Conservation (phyloP, 2,888 invertebrate species). For the Dasysyrphus tricinctus region DNA sequence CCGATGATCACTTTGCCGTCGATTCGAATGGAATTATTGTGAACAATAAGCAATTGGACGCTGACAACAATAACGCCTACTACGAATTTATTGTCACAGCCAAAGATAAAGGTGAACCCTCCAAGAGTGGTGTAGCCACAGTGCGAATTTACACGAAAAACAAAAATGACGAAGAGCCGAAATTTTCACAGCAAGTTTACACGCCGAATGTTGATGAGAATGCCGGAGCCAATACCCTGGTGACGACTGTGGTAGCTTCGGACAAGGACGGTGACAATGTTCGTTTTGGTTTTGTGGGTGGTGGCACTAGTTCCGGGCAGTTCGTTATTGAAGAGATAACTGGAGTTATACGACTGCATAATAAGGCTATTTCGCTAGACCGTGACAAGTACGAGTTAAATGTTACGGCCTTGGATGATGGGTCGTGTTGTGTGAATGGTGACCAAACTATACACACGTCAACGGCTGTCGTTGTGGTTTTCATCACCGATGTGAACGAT, state of each 20-base stretch:
- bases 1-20: slow-evolving; percentile 97
- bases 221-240: slow-evolving; percentile 96
- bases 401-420: slow-evolving; percentile 98
- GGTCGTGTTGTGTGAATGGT: slow-evolving; percentile 96
- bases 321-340: slow-evolving; percentile 98
- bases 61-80: slow-evolving; percentile 98
- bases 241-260: slow-evolving; percentile 97
- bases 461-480: slow-evolving; percentile 97
- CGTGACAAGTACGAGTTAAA: slow-evolving; percentile 97
- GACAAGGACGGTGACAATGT: slow-evolving; percentile 99
- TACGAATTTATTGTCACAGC: slow-evolving; percentile 97
- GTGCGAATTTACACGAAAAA: slow-evolving; percentile 98
- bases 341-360: slow-evolving; percentile 95
- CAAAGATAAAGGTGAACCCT: slow-evolving; percentile 96
- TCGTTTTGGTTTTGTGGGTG: slow-evolving; percentile 95
- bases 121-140: slow-evolving; percentile 96
- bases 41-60: slow-evolving; percentile 96
- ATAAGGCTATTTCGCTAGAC: slow-evolving; percentile 93
- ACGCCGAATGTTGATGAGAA: slow-evolving; percentile 98
- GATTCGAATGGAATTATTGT: slow-evolving; percentile 96
- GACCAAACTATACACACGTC: slow-evolving; percentile 95
- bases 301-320: slow-evolving; percentile 94
- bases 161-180: slow-evolving; percentile 98
- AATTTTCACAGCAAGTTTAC: slow-evolving; percentile 97
- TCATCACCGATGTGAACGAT: slow-evolving; percentile 98